Evolutionary conservation across 2,113 vertebrate species (phyloP), one percentile per base, ranked within the genome.

Genomic region (Cepphus grylle): DNA sequence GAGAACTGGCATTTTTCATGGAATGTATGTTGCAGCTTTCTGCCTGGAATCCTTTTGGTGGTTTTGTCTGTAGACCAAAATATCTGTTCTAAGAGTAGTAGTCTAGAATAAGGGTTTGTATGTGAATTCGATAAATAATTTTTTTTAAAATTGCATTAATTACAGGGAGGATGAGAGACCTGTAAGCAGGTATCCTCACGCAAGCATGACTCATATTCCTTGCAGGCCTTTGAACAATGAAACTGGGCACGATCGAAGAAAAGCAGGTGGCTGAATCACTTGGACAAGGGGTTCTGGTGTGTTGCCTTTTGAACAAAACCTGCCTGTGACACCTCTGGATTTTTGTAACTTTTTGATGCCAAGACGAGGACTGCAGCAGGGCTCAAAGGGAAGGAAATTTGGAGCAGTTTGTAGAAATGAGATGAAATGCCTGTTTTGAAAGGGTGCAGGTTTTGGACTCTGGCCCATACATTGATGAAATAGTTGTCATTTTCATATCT

Each of bases 251-350:
- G 74, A 86, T 96, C 90, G 95, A 94, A 93, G 85, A 59, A 67
- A 67, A 92, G 42, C 71, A 77, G 79, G 90, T 88, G 86, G 45
- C 79, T 96, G 92, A 96, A 86, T 96, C 93, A 90, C 85, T 92
- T 88, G 72, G 92, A 47, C 90, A 73, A 29, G 59, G 50, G 85
- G 27, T 90, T 90, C 58, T 88, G 53, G 12, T 73, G 15, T 70
- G 36, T 30, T 82, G 66, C 65, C 45, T 82, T 93, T 82, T 77
- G 81, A 95, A 66, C 19, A 76, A 91, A 94, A 92, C 42, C 72
- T 83, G 85, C 45, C 42, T 88, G 42, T 86, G 56, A 81, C 50
- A 58, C 59, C n/a, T 92, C 70, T 0, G 0, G 34, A 23, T 66
- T 92, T 83, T 62, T 73, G 18, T 62, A 67, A 38, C 58, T 70